phyloP scores from a whole-genome alignment of 2,797 vertebrate species.

The Echeneis naucrates region DNA sequence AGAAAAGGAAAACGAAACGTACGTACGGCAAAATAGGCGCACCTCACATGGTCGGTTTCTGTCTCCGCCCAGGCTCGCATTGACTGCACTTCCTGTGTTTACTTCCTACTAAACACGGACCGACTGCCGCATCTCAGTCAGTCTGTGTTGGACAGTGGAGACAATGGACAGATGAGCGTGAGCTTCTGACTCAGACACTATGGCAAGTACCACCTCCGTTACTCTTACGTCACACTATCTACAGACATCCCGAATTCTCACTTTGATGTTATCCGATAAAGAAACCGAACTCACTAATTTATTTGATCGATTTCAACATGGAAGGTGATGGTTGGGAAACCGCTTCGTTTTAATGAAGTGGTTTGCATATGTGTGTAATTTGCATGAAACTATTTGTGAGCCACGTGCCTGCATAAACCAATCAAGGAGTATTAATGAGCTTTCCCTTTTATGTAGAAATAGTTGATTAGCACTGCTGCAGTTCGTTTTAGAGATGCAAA shows the following conservation, averaged over 20 bases:
- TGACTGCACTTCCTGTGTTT: conserved; percentile 53
- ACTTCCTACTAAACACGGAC: conserved; percentile 39
- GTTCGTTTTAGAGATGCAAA: conserved; percentile 17
- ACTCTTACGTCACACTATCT: no score
- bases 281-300: neutral
- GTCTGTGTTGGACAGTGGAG: neutral
- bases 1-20: conserved; percentile 68
- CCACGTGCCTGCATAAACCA: neutral
- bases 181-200: neutral
- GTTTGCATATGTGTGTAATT: conserved; percentile 2
- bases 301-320: neutral
- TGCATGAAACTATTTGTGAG: conserved; percentile 1
- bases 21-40: neutral
- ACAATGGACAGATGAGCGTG: conserved; percentile 10
- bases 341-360: neutral
- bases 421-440: neutral
- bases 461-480: neutral
- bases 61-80: conserved; percentile 4
- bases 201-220: conserved; percentile 43
- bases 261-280: neutral
- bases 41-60: conserved; percentile 9
- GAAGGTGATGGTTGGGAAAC: neutral
- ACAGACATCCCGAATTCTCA: neutral
- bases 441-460: neutral
- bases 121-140: neutral